phyloP scores from a whole-genome alignment of 2,113 vertebrate species.

The Crotalus viridis region DNA sequence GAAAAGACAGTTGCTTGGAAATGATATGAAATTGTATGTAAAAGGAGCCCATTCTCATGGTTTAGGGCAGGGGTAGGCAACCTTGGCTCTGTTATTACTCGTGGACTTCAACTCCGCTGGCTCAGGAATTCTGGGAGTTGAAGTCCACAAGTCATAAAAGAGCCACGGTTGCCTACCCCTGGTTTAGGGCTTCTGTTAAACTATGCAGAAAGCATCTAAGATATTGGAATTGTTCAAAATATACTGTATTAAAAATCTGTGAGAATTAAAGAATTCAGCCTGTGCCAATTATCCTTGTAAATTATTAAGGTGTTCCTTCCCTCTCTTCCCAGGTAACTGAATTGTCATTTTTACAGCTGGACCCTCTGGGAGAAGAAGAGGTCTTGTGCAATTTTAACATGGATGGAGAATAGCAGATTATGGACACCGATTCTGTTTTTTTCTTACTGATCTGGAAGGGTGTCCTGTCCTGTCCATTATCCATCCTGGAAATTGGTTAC shows the following conservation, averaged over 20 bases:
- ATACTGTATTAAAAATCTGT: neutral
- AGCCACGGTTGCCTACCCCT: no score
- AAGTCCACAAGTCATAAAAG: no score
- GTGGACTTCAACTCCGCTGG: no score
- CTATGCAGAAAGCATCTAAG: neutral
- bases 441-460: neutral
- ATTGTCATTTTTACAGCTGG: constrained; percentile 41
- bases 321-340: constrained; percentile 48
- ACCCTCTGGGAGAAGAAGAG: constrained; percentile 47
- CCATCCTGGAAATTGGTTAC: neutral
- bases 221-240: neutral
- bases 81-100: no score
- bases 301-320: neutral
- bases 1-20: neutral
- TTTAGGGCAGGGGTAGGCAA: neutral
- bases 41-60: neutral
- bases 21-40: neutral
- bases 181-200: neutral
- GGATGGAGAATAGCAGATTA: constrained; percentile 27
- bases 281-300: neutral
- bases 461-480: neutral
- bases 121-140: no score
- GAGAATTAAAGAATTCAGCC: neutral
- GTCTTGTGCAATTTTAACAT: constrained; percentile 55
- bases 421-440: neutral